A percentile compares a stretch with the other conserved stretches of the same genome.
phyloP scores from a whole-genome alignment of 1,140 invertebrate genomes.

The Scaptomyza hsui region DNA sequence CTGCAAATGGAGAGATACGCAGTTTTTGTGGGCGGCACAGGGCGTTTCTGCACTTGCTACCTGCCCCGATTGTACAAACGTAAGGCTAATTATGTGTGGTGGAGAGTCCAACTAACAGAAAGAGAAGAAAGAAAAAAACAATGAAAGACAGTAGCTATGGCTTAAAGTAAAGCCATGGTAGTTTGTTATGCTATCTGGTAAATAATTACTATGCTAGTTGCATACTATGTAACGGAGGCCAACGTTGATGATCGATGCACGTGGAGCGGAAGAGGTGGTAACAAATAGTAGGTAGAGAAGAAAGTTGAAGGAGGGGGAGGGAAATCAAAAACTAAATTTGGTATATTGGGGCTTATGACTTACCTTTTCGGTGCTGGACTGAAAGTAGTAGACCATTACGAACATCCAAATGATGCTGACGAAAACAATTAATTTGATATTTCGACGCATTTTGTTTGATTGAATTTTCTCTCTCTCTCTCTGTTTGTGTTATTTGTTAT shows the following conservation, averaged over 20 bases:
- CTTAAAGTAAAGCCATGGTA: conserved; percentile 9
- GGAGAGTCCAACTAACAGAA: conserved; percentile 25
- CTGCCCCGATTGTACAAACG: conserved; percentile 45
- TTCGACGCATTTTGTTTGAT: conserved; percentile 80
- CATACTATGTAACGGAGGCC: conserved; percentile 33
- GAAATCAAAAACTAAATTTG: not conserved
- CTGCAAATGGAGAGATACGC: conserved; percentile 40
- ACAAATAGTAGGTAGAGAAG: conserved; percentile 18
- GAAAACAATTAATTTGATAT: conserved; percentile 83
- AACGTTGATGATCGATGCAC: conserved; percentile 43
- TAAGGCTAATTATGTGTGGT: conserved; percentile 67
- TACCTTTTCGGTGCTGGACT: conserved; percentile 83
- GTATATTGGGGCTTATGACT: conserved; percentile 37
- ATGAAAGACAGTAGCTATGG: conserved; percentile 18
- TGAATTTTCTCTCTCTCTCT: not conserved
- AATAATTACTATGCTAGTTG: conserved; percentile 49
- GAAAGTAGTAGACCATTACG: conserved; percentile 83
- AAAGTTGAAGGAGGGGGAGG: not conserved
- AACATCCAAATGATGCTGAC: conserved; percentile 84
- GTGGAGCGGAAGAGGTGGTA: conserved; percentile 35
- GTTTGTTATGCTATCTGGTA: too few relatives aligned
- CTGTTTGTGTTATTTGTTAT: conserved; percentile 8
- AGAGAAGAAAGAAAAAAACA: conserved; percentile 40
- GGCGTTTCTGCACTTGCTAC: conserved; percentile 46
- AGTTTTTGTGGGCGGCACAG: conserved; percentile 38